These are phyloP conservation scores for Helicoverpa assulta DNA, from an alignment of 2,888 invertebrate genomes.

Conservation along the genomic window DNA sequence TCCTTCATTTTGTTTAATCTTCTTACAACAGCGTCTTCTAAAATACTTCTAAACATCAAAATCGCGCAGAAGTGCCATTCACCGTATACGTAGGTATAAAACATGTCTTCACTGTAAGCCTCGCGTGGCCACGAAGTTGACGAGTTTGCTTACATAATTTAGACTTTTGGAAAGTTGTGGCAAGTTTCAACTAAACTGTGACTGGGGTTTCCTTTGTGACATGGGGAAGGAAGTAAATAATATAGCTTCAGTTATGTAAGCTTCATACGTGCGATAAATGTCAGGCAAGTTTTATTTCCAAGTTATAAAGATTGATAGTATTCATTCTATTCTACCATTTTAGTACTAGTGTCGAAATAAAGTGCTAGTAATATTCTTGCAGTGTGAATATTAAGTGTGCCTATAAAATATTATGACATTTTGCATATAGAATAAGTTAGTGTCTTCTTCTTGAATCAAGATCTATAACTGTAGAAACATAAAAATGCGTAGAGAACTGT, in stretches of 20 bases:
- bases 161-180: neutral
- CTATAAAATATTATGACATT: too few species aligned
- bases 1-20: neutral
- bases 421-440: too few species aligned
- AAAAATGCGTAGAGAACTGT: too few species aligned
- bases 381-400: too few species aligned
- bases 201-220: neutral
- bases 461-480: too few species aligned
- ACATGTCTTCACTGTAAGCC: neutral
- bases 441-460: too few species aligned
- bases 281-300: neutral
- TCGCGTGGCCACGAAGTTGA: neutral
- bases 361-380: too few species aligned
- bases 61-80: neutral
- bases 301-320: neutral
- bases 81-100: neutral
- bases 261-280: neutral
- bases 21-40: neutral
- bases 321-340: neutral
- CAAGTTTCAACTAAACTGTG: too few species aligned
- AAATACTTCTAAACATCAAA: neutral
- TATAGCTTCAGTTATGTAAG: neutral
- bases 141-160: neutral
- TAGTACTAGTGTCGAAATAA: neutral
- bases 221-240: neutral